Evolutionary conservation across 2,113 vertebrate genomes (phyloP), one percentile per base, ranked within the genome.

Genomic region (Rattus rattus): DNA sequence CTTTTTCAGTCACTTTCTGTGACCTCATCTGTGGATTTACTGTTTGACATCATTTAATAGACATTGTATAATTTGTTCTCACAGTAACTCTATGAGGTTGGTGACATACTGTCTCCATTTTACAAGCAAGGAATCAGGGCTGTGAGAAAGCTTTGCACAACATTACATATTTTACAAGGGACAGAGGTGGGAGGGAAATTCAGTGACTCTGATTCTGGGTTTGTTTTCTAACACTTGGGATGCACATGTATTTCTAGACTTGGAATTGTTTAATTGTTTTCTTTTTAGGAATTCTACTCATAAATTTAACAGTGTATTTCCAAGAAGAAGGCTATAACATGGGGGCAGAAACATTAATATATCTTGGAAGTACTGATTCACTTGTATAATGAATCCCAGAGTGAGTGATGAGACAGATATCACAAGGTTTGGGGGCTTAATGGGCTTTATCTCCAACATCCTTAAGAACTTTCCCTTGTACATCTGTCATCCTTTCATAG

Each of bases 401-500:
- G 76, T 96, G 95, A 98, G 52, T 92, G 95, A 97, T 95, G 94
- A 96, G 96, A 92, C 90, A 90, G 92, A 89, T 89, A 95, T 88
- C 95, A 93, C 22, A 49, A 96, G 86, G 95, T 88, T 94, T 95
- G 86, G 90, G 91, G 89, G 39, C 92, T 95, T 97, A 97, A 97
- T 95, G 87, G 94, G 69, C 47, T 98, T 97, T 95, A 91, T 97
- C 94, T 93, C 73, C 90, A 95, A 93, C 39, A 70, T 59, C 83
- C 92, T 95, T 91, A 84, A 96, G 92, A 97, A 96, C 92, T 96
- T 97, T 92, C 52, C 63, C 63, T 89, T 94, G 88, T 65, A 80
- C 92, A 98, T 97, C 89, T 98, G 95, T 97, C 95, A 97, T 96
- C 81, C 88, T 98, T 97, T 92, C 77, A 13, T 24, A 52, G 54